These are phyloP conservation scores for Seriola rivoliana DNA, from an alignment of 2,113 vertebrate species.

Conservation along the genomic window DNA sequence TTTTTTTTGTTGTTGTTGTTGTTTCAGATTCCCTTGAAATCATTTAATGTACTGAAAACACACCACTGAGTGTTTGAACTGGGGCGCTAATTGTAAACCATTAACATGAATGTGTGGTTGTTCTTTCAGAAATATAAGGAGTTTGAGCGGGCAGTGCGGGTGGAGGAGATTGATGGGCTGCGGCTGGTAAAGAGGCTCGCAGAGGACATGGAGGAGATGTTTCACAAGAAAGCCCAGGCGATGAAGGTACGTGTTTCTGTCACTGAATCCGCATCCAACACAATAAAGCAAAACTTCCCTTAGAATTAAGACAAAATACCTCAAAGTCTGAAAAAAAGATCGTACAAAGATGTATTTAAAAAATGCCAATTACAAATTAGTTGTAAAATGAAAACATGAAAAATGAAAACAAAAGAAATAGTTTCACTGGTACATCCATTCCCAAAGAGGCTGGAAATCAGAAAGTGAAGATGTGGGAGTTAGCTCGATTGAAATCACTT, in stretches of 20 bases:
- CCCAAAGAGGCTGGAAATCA: neutral
- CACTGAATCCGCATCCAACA: neutral
- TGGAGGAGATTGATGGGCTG: slow-evolving; percentile 97
- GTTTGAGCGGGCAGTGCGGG: slow-evolving; percentile 92
- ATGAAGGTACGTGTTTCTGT: slow-evolving; percentile 87
- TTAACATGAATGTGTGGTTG: slow-evolving; percentile 27
- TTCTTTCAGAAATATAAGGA: slow-evolving; percentile 96
- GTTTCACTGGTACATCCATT: neutral
- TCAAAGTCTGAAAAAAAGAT: neutral
- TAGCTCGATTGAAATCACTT: slow-evolving; percentile 19
- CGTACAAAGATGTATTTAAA: neutral
- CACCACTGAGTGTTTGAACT: neutral
- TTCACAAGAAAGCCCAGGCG: slow-evolving; percentile 96
- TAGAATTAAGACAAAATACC: neutral
- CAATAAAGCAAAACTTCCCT: neutral
- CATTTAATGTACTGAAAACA: neutral
- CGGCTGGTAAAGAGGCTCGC: slow-evolving; percentile 95
- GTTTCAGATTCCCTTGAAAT: neutral
- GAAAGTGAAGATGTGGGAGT: neutral
- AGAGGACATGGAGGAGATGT: slow-evolving; percentile 99
- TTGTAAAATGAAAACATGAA: too few relatives aligned
- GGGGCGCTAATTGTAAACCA: neutral
- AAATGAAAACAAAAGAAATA: neutral
- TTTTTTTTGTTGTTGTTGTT: neutral
- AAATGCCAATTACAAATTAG: neutral